Evolutionary conservation across 64 coral and sea anemone species (phyloP).

Genomic region (Montipora cactus): DNA sequence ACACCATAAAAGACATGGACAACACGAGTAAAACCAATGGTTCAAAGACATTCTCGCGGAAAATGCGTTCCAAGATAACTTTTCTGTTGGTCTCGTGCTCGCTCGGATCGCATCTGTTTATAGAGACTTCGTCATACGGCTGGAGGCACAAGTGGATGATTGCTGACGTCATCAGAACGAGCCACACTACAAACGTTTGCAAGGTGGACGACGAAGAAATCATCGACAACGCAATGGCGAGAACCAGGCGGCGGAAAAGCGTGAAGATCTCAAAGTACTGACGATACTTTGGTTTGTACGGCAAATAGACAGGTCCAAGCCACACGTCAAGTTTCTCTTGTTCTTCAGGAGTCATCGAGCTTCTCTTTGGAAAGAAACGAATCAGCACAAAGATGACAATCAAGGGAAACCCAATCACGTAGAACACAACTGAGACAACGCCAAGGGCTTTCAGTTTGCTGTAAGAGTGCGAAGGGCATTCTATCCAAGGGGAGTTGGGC

Average conservation of each 20-base stretch:
- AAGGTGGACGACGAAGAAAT: slow-evolving; percentile 31
- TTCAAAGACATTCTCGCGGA: neutral
- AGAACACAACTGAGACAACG: slow-evolving; percentile 51
- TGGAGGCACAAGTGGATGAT: neutral
- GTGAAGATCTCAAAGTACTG: slow-evolving; percentile 36
- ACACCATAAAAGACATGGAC: slow-evolving; percentile 50
- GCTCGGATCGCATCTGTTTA: neutral
- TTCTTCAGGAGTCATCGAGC: slow-evolving; percentile 6
- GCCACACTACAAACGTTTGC: slow-evolving; percentile 47
- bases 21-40: neutral
- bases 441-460: slow-evolving; percentile 31
- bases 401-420: slow-evolving; percentile 68
- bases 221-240: slow-evolving; percentile 43
- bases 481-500: slow-evolving; percentile 69
- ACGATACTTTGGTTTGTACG: slow-evolving; percentile 54
- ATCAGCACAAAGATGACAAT: slow-evolving; percentile 24
- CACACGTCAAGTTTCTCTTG: slow-evolving; percentile 21
- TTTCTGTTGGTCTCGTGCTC: slow-evolving; percentile 7
- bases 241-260: slow-evolving; percentile 27
- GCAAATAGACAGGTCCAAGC: slow-evolving; percentile 47
- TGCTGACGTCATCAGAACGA: slow-evolving; percentile 12
- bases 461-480: slow-evolving; percentile 47
- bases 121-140: neutral
- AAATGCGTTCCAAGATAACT: slow-evolving; percentile 5
- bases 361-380: slow-evolving; percentile 27